Base-by-base conservation (phyloP, 2,888 invertebrate species). In the Luperina nickerlii region DNA sequence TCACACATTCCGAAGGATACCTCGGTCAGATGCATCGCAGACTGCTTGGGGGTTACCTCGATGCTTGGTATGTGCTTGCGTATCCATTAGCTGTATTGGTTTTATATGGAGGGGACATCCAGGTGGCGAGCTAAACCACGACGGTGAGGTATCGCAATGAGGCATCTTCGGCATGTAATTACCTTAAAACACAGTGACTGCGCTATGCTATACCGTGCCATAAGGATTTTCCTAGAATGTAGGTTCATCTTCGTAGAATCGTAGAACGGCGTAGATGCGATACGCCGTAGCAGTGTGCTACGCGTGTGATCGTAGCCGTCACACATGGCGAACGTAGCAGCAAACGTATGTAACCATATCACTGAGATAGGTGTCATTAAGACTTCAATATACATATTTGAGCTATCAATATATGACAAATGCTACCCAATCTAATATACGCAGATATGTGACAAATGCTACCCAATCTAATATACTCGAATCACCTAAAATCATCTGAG, bases 211-310 rank as follows among this genome's bases (percentile, higher is more conserved):
- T 57, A 57, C 5, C 13, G 32, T 7, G 13, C 6, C n/a, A 24
- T 32, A n/a, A 15, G 32, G 38, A 80, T 38, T 48, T 9, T 38
- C 24, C 18, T 65, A 71, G 45, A 57, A 27, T 11, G 20, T 54
- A 70, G 18, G 65, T 27, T 72, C 32, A 45, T 63, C 42, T 45
- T 63, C 54, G 54, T 80, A 80, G 62, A 68, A 7, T 63, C 62
- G 54, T 72, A 81, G 74, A 68, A 7, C 20, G n/a, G n/a, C n/a
- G n/a, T n/a, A n/a, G n/a, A n/a, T n/a, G n/a, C n/a, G n/a, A 81
- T 81, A 81, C 80, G 80, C 74, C 82, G 80, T 81, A 81, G 82
- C 27, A 38, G 27, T 38, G 27, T 38, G 13, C 27, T 20, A 73
- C 57, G 11, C 27, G 13, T 38, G 1, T n/a, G 1, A 6, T 0